Conservation (phyloP, 1,140 invertebrate genomes). For the Formica selysi region DNA sequence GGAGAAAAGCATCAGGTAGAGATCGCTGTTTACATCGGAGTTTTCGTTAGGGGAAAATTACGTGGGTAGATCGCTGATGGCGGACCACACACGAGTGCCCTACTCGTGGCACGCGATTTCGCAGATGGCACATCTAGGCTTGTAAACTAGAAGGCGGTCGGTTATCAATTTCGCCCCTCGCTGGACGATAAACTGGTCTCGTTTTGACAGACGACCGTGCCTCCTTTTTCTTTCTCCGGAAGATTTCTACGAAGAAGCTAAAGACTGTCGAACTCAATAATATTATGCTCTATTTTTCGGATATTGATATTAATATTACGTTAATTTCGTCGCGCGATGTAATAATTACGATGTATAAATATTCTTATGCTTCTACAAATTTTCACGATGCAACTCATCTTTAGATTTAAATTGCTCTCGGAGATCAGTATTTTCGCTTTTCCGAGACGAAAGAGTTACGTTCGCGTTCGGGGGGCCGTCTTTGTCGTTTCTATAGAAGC, state of each 20-base stretch:
- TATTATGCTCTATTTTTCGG: not conserved
- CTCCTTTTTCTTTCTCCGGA: not conserved
- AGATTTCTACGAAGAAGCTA: not conserved
- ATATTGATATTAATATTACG: not conserved
- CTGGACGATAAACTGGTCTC: not conserved
- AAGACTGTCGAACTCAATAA: not conserved
- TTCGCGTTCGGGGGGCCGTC: conserved; percentile 19
- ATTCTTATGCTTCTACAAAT: not conserved
- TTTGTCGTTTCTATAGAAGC: conserved; percentile 81
- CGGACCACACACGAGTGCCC: conserved; percentile 22
- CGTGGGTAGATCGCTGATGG: not conserved
- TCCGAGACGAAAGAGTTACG: conserved; percentile 48
- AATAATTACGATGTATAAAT: not conserved
- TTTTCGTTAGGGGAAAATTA: conserved; percentile 37
- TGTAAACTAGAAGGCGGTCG: conserved; percentile 16
- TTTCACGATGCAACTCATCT: not conserved
- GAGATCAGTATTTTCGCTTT: conserved; percentile 66
- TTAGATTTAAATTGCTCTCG: not conserved
- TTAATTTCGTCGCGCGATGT: not conserved
- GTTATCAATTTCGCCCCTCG: conserved; percentile 23
- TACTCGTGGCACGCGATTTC: conserved; percentile 18
- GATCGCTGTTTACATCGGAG: conserved; percentile 22
- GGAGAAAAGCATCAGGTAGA: conserved; percentile 11
- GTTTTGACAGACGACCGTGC: not conserved
- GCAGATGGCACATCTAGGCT: conserved; percentile 20